Conservation (phyloP, 2,113 vertebrate genomes). For the Apteryx mantelli region DNA sequence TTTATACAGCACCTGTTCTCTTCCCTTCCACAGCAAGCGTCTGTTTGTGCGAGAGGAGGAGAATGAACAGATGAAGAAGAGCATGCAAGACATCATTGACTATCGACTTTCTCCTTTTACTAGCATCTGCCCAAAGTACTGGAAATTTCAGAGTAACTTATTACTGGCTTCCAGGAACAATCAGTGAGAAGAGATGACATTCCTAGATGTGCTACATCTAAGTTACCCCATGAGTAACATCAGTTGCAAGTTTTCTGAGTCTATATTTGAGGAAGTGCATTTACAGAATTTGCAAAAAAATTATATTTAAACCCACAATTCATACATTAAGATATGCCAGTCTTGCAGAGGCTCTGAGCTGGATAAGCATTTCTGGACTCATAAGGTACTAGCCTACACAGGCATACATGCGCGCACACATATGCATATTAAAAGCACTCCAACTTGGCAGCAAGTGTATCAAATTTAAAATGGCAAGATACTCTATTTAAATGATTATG, state of each 20-base stretch:
- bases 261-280: neutral
- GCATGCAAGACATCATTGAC: neutral
- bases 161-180: neutral
- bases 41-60: neutral
- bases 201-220: neutral
- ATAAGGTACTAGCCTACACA: neutral
- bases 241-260: neutral
- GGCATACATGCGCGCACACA: neutral
- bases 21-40: neutral
- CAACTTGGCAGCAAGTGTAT: neutral
- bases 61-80: neutral
- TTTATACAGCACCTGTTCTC: neutral
- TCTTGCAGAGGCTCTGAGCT: neutral
- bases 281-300: neutral
- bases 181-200: neutral
- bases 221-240: neutral
- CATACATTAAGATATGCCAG: neutral
- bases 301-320: neutral
- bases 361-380: neutral
- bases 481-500: neutral
- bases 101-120: neutral
- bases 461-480: conserved; percentile 15
- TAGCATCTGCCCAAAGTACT: neutral
- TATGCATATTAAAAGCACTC: neutral
- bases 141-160: neutral